Conservation (phyloP, 2,113 vertebrate genomes). For the Trinectes maculatus region DNA sequence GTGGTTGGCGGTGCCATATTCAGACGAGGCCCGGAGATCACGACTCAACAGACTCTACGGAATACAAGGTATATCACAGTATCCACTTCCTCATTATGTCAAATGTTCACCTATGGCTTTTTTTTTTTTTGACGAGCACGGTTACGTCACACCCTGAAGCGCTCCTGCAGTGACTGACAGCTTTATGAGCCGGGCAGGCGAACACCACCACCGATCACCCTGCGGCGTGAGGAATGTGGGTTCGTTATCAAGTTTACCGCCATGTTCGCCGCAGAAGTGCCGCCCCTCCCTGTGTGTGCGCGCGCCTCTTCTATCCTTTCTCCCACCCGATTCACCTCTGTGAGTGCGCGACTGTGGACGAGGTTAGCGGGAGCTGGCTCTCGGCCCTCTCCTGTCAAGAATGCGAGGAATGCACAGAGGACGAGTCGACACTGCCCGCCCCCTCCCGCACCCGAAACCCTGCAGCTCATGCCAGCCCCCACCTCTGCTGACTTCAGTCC, state of each 20-base stretch:
- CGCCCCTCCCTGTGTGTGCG: constrained; percentile 17
- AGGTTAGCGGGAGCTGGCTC: constrained; percentile 55
- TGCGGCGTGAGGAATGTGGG: constrained; percentile 64
- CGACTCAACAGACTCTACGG: constrained; percentile 96
- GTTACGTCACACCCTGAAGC: constrained; percentile 23
- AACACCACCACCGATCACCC: constrained; percentile 38
- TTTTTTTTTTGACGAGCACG: background rate
- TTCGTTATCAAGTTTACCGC: constrained; percentile 65
- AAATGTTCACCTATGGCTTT: background rate
- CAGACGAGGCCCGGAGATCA: constrained; percentile 91
- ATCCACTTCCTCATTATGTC: background rate
- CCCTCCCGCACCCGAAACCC: background rate
- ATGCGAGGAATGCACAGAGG: constrained; percentile 78
- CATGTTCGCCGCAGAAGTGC: constrained; percentile 32
- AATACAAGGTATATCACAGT: constrained; percentile 89
- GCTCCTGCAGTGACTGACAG: constrained; percentile 29
- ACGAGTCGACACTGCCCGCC: constrained; percentile 55
- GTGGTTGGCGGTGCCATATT: constrained; percentile 93
- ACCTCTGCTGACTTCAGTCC: constrained; percentile 40
- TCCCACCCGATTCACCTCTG: no score
- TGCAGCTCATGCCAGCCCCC: constrained; percentile 36
- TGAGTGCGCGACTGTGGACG: constrained; percentile 32
- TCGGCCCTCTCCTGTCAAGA: constrained; percentile 61
- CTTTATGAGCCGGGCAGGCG: constrained; percentile 11
- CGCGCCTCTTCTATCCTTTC: no score